Conservation (phyloP, 23 tunicate genomes). For the Oikopleura vanhoeffeni region DNA sequence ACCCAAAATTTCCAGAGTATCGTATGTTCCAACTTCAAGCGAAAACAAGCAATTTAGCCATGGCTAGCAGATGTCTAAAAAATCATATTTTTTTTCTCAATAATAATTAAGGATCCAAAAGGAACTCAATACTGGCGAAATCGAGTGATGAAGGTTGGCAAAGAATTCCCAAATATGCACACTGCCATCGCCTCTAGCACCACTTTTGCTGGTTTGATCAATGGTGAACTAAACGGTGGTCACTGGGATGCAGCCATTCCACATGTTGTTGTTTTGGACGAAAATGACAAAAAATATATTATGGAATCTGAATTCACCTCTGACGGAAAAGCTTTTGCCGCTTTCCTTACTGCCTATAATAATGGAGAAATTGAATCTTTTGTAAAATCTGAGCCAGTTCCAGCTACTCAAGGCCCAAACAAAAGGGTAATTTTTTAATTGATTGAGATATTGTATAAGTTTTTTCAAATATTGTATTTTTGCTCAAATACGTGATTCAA, state of each 20-base stretch:
- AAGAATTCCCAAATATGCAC: slow-evolving; percentile 26
- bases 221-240: slow-evolving; percentile 23
- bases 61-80: too few species aligned
- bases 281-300: slow-evolving; percentile 44
- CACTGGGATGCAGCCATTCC: slow-evolving; percentile 25
- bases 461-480: too few species aligned
- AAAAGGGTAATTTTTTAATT: background rate
- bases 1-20: too few species aligned
- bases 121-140: slow-evolving; percentile 96
- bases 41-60: too few species aligned
- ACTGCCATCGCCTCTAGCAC: slow-evolving; percentile 36
- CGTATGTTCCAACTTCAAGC: too few species aligned
- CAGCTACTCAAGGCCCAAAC: slow-evolving; percentile 17
- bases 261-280: slow-evolving; percentile 37
- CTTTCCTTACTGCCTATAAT: slow-evolving; percentile 27
- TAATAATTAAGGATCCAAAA: slow-evolving; percentile 39
- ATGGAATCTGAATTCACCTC: slow-evolving; percentile 41
- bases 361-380: slow-evolving; percentile 38
- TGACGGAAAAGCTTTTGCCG: slow-evolving; percentile 31
- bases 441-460: too few species aligned
- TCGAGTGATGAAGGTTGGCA: slow-evolving; percentile 78
- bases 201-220: slow-evolving; percentile 26
- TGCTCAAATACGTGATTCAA: too few species aligned
- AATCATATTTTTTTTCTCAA: too few species aligned
- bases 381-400: slow-evolving; percentile 68